Conservation (phyloP, 2,113 vertebrate genomes). For the Psophia crepitans region DNA sequence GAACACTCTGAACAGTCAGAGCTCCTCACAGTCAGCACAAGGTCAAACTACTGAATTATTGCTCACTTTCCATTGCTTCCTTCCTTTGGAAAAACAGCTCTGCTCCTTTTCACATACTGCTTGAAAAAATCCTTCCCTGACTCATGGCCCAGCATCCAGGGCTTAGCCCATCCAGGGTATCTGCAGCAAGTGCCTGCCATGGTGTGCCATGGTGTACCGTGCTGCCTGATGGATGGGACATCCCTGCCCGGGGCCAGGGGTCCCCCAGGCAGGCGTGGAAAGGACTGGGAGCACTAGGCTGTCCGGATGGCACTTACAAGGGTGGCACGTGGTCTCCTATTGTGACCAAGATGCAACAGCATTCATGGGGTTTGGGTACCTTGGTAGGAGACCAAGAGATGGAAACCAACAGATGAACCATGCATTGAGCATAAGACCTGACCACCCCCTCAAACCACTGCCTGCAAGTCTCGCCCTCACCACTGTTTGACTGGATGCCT, state of each 20-base stretch:
- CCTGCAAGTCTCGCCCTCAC: not conserved
- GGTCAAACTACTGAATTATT: not conserved
- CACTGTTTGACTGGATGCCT: not conserved
- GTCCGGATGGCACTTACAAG: too few species aligned
- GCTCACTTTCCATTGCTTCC: not conserved
- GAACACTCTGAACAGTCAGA: not conserved
- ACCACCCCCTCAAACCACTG: not conserved
- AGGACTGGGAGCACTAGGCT: not conserved
- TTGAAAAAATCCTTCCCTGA: not conserved
- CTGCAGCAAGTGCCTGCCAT: not conserved
- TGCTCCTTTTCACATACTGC: not conserved
- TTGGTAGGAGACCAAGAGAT: not conserved
- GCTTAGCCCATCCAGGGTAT: not conserved
- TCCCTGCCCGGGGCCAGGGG: accelerated
- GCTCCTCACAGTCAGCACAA: accelerated
- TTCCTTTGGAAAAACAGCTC: not conserved
- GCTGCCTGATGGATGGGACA: accelerated
- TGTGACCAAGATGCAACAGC: not conserved
- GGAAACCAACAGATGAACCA: not conserved
- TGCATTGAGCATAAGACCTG: not conserved
- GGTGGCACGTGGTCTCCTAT: not conserved
- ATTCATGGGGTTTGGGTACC: not conserved
- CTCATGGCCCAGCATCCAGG: not conserved
- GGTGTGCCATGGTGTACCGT: too few species aligned
- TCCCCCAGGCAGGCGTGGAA: not conserved